Evolutionary conservation across 2,888 invertebrate species (phyloP).

Genomic region (Allophyes oxyacanthae): DNA sequence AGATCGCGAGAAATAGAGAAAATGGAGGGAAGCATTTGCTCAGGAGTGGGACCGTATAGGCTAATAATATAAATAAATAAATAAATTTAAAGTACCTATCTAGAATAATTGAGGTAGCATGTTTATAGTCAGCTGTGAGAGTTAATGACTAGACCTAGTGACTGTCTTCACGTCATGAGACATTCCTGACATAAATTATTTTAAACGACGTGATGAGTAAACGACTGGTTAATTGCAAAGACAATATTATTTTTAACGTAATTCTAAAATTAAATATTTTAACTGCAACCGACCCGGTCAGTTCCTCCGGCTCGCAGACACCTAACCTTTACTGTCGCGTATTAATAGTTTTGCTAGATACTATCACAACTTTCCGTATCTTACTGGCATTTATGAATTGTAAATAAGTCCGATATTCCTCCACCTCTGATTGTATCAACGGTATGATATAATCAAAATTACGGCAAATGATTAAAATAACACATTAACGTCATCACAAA

Average conservation of each 20-base stretch:
- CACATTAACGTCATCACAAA: slow-evolving; percentile 17
- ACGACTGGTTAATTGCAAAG: slow-evolving; percentile 12
- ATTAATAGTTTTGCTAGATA: slow-evolving; percentile 19
- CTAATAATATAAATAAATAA: no score
- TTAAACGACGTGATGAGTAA: slow-evolving; percentile 16
- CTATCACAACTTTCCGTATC: slow-evolving; percentile 2
- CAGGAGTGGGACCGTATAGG: no score
- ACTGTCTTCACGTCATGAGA: slow-evolving; percentile 7
- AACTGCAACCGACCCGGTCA: slow-evolving; percentile 4
- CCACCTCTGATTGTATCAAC: slow-evolving; percentile 10
- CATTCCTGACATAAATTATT: slow-evolving; percentile 22
- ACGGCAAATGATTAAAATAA: slow-evolving; percentile 7
- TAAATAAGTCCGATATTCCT: slow-evolving; percentile 10
- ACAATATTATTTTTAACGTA: slow-evolving; percentile 13
- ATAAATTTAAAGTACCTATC: no score
- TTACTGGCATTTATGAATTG: slow-evolving; percentile 11
- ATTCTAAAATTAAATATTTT: slow-evolving; percentile 30
- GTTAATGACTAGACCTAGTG: slow-evolving; percentile 1
- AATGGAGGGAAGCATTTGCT: no score
- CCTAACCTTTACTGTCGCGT: slow-evolving; percentile 16
- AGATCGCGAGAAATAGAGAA: no score
- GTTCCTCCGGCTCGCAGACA: slow-evolving; percentile 5
- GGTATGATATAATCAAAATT: slow-evolving; percentile 1
- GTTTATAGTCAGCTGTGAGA: no score
- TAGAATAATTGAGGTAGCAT: no score